Conservation (phyloP, 2,888 invertebrate genomes). For the Ormia ochracea region DNA sequence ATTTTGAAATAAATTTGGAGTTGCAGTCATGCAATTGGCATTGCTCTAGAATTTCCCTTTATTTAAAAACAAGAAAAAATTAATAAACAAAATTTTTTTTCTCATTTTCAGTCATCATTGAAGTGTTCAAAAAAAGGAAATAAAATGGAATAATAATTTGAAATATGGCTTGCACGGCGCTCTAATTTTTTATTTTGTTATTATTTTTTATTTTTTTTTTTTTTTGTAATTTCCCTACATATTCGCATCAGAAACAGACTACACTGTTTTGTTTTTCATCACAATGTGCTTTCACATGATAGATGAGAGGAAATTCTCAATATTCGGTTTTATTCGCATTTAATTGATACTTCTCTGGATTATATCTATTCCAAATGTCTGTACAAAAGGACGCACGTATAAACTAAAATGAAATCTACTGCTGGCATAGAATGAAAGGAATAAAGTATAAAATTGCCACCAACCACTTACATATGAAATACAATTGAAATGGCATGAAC, state of each 20-base stretch:
- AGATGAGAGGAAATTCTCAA: slow-evolving; percentile 43
- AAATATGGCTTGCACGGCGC: too few species aligned
- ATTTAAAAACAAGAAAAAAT: too few species aligned
- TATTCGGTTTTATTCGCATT: slow-evolving; percentile 46
- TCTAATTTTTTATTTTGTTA: too few species aligned
- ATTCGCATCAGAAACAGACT: neutral
- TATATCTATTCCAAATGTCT: slow-evolving; percentile 5
- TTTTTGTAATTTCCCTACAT: neutral
- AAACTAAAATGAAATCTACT: neutral
- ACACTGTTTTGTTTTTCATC: neutral
- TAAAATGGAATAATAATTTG: too few species aligned
- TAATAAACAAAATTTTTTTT: too few species aligned
- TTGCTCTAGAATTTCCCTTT: too few species aligned
- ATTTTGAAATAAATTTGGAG: too few species aligned
- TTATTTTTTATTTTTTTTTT: too few species aligned
- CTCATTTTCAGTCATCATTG: too few species aligned
- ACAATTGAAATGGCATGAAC: slow-evolving; percentile 12
- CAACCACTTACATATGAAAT: slow-evolving; percentile 31
- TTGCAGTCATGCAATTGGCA: too few species aligned
- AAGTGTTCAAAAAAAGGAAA: too few species aligned
- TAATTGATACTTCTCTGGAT: slow-evolving; percentile 11
- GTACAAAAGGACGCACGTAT: neutral
- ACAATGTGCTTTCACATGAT: neutral
- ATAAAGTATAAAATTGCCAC: slow-evolving; percentile 19
- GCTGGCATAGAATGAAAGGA: neutral